Conservation (phyloP, 2,113 vertebrate genomes). For the Cryptotis parvus region DNA sequence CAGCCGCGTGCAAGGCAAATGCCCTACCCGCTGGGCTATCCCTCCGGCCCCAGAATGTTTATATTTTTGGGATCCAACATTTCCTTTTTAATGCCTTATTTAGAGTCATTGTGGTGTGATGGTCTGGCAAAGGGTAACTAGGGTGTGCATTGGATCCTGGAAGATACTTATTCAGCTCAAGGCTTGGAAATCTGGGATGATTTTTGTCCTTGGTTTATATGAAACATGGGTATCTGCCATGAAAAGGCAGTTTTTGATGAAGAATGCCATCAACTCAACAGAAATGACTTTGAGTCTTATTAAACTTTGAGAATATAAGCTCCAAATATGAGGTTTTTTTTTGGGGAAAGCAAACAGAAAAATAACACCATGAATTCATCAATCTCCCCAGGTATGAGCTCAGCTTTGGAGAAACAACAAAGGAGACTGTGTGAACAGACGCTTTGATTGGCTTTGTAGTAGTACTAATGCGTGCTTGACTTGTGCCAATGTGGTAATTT, state of each 20-base stretch:
- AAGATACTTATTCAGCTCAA: too few relatives aligned
- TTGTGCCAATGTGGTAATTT: conserved; percentile 81
- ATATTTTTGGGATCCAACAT: too few relatives aligned
- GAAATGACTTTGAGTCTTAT: conserved; percentile 30
- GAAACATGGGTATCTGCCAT: too few relatives aligned
- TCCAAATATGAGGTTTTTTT: not conserved
- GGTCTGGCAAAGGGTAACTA: too few relatives aligned
- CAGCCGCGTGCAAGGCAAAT: too few relatives aligned
- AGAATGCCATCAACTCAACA: conserved; percentile 49
- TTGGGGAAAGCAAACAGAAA: conserved; percentile 15
- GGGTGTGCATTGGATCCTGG: too few relatives aligned
- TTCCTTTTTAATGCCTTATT: too few relatives aligned
- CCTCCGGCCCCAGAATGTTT: too few relatives aligned
- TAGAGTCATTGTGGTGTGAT: too few relatives aligned
- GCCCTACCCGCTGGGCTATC: too few relatives aligned
- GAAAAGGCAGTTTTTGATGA: conserved; percentile 17
- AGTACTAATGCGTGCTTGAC: conserved; percentile 82
- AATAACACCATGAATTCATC: conserved; percentile 40
- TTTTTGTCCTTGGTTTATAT: too few relatives aligned
- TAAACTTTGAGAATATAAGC: conserved; percentile 44
- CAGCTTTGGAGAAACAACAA: conserved; percentile 60
- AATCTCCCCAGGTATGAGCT: conserved; percentile 43
- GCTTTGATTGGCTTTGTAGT: conserved; percentile 65
- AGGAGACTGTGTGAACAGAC: conserved; percentile 38
- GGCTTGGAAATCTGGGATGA: too few relatives aligned